Evolutionary conservation across 2,797 vertebrate species (phyloP).

Genomic region (Sebastes kiyomatsui): DNA sequence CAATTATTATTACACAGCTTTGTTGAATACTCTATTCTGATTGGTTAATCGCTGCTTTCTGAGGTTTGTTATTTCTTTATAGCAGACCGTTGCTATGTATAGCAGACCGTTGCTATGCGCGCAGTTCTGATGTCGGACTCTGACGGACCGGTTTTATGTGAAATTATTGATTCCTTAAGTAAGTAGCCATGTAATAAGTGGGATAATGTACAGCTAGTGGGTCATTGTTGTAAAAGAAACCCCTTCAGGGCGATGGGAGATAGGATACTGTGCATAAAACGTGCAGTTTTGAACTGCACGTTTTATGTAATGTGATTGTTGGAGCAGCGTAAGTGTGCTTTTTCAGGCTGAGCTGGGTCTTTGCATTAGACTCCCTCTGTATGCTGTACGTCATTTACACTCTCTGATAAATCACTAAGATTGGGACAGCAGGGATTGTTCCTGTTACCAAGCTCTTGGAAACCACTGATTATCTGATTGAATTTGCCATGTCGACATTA

Average conservation of each 20-base stretch:
- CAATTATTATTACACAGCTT: background rate
- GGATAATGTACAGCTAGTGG: too few relatives aligned
- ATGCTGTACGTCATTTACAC: constrained; percentile 14
- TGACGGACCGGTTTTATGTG: rapidly evolving
- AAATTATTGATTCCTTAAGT: too few relatives aligned
- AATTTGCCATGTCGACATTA: background rate
- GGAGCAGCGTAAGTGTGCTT: background rate
- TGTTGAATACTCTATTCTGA: too few relatives aligned
- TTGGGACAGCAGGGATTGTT: background rate
- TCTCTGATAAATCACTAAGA: constrained; percentile 24
- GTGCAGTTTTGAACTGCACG: background rate
- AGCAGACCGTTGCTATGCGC: too few relatives aligned
- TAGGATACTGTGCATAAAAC: background rate
- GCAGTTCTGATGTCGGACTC: too few relatives aligned
- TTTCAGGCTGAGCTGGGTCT: background rate
- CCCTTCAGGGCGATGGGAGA: background rate
- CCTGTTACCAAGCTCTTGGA: constrained; percentile 1
- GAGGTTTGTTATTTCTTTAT: too few relatives aligned
- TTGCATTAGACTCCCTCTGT: background rate
- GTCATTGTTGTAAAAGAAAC: too few relatives aligned
- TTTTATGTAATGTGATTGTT: background rate
- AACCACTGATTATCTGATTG: constrained; percentile 23
- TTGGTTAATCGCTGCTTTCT: rapidly evolving
- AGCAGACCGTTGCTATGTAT: too few relatives aligned
- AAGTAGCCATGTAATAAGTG: too few relatives aligned